phyloP scores from a whole-genome alignment of 2,888 invertebrate species.

The Allacma fusca region DNA sequence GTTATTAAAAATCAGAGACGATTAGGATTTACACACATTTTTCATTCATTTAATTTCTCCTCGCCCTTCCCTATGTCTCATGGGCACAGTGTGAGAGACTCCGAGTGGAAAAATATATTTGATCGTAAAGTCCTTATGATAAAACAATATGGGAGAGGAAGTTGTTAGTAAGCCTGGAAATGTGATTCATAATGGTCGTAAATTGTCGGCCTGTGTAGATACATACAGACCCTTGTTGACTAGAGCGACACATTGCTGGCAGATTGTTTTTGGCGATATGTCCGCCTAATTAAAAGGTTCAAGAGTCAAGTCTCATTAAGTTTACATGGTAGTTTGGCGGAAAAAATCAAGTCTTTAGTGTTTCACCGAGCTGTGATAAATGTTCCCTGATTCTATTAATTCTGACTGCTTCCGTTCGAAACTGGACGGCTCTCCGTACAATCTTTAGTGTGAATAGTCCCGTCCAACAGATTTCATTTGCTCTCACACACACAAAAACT shows the following conservation, averaged over 20 bases:
- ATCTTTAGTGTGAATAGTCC: slow-evolving; percentile 2
- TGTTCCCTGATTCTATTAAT: slow-evolving; percentile 7
- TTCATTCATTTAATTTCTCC: slow-evolving; percentile 7
- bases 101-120: background rate
- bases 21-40: slow-evolving; percentile 9
- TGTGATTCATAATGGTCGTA: slow-evolving; percentile 3
- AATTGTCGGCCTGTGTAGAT: background rate
- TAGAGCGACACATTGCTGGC: background rate
- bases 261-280: background rate
- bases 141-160: background rate
- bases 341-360: slow-evolving; percentile 1
- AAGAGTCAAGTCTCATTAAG: slow-evolving; percentile 30
- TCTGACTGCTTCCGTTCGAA: slow-evolving; percentile 26
- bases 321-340: background rate
- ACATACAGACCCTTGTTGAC: background rate
- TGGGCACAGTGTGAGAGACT: background rate
- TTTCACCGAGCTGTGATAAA: slow-evolving; percentile 6
- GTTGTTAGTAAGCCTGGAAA: background rate
- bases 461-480: background rate
- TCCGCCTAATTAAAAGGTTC: slow-evolving; percentile 28
- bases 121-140: background rate
- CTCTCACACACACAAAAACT: background rate
- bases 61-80: background rate
- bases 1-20: background rate
- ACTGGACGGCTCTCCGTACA: slow-evolving; percentile 6